Evolutionary conservation across 2,113 vertebrate species (phyloP).

Genomic region (Baryphthengus martii): DNA sequence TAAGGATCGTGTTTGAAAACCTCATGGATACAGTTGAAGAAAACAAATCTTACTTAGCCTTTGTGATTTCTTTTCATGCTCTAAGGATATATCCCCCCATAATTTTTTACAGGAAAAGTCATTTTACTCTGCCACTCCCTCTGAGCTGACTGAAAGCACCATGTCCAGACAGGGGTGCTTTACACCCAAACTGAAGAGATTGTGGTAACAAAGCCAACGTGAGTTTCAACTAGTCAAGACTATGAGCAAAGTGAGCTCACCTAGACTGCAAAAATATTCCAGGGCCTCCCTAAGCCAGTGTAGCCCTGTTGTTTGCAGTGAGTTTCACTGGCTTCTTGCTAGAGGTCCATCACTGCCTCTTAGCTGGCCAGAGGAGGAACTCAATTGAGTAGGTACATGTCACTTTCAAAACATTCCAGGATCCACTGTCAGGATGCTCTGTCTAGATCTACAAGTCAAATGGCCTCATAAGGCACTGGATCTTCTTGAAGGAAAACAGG

Average conservation of each 20-base stretch:
- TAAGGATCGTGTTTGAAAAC: neutral
- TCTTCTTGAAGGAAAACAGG: neutral
- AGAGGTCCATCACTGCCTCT: neutral
- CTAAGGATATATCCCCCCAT: neutral
- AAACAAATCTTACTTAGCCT: neutral
- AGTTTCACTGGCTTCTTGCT: neutral
- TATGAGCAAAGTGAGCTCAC: neutral
- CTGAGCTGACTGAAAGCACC: neutral
- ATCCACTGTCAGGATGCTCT: neutral
- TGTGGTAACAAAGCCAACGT: neutral
- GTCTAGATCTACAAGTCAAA: neutral
- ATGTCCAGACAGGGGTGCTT: neutral
- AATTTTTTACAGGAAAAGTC: neutral
- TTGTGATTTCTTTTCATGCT: neutral
- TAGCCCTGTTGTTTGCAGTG: neutral
- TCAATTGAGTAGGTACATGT: neutral
- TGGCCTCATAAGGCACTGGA: fast-evolving
- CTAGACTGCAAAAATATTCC: neutral
- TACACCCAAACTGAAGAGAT: neutral
- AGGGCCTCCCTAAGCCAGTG: neutral
- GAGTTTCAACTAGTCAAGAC: neutral
- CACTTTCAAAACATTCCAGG: neutral
- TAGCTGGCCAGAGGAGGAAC: neutral
- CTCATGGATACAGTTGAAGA: neutral
- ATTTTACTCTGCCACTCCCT: neutral